phyloP scores from a whole-genome alignment of 2,888 invertebrate genomes.

The Amaurobius ferox region DNA sequence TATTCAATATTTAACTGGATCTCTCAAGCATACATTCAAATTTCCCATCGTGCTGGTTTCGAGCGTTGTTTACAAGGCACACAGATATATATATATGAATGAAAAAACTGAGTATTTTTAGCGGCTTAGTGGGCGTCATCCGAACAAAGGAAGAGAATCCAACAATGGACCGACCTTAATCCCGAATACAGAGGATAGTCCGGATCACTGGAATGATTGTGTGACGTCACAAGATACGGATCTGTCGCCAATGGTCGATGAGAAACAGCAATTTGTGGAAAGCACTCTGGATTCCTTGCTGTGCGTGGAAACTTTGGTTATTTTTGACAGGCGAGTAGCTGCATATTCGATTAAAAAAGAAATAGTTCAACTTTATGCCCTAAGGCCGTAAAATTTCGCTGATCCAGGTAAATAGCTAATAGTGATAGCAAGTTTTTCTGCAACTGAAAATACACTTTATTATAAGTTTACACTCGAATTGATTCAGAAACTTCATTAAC shows the following conservation, averaged over 20 bases:
- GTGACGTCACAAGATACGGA: not conserved
- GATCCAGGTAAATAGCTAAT: too few species aligned
- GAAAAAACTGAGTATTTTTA: conserved; percentile 29
- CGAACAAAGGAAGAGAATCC: conserved; percentile 45
- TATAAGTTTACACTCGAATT: too few species aligned
- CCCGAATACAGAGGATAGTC: conserved; percentile 27
- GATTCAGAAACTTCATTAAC: too few species aligned
- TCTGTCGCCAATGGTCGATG: conserved; percentile 13
- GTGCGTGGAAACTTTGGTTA: too few species aligned
- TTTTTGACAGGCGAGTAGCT: too few species aligned
- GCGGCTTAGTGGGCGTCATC: conserved; percentile 46
- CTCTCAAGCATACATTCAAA: not conserved
- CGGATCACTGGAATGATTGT: conserved; percentile 19
- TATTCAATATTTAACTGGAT: conserved; percentile 8
- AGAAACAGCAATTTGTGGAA: not conserved
- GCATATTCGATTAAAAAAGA: too few species aligned
- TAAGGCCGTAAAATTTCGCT: too few species aligned
- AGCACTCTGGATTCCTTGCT: not conserved
- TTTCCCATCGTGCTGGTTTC: not conserved
- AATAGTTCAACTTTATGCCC: too few species aligned
- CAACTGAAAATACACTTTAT: too few species aligned
- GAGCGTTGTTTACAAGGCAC: conserved; percentile 11
- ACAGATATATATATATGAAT: not conserved
- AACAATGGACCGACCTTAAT: conserved; percentile 68
- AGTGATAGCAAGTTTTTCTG: too few species aligned